Conservation (phyloP, 2,113 vertebrate species). For the Burhinus bistriatus region DNA sequence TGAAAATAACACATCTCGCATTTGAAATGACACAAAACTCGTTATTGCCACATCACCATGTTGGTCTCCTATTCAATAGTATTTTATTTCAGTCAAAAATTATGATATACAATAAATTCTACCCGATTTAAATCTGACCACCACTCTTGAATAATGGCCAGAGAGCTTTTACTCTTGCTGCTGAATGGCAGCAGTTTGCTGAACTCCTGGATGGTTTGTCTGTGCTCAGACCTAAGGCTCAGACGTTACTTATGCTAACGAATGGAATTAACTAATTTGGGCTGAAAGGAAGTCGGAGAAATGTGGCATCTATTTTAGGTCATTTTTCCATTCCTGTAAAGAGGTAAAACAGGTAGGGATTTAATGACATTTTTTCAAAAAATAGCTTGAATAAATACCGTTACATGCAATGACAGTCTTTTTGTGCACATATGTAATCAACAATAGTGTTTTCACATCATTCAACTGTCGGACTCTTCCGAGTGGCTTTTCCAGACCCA, state of each 20-base stretch:
- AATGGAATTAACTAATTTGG: not conserved
- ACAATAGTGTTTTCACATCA: accelerated
- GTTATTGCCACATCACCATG: not conserved
- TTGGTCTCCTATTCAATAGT: not conserved
- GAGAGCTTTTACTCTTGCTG: not conserved
- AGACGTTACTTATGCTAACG: accelerated
- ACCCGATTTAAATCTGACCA: not conserved
- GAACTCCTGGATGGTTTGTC: not conserved
- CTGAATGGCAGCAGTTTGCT: not conserved
- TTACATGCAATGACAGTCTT: not conserved
- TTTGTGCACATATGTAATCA: not conserved
- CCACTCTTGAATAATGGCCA: not conserved
- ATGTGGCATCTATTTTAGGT: not conserved
- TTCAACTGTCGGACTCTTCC: not conserved
- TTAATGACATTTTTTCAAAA: not conserved
- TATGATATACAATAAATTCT: not conserved
- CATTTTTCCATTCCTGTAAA: not conserved
- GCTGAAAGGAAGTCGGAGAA: not conserved
- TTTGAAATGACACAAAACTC: not conserved
- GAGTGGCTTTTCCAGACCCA: not conserved
- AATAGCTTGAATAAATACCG: not conserved
- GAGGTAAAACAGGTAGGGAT: not conserved
- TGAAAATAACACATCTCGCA: not conserved
- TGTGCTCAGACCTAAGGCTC: not conserved
- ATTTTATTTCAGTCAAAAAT: not conserved